Conservation (phyloP, 2,113 vertebrate species). For the Salvelinus fontinalis region DNA sequence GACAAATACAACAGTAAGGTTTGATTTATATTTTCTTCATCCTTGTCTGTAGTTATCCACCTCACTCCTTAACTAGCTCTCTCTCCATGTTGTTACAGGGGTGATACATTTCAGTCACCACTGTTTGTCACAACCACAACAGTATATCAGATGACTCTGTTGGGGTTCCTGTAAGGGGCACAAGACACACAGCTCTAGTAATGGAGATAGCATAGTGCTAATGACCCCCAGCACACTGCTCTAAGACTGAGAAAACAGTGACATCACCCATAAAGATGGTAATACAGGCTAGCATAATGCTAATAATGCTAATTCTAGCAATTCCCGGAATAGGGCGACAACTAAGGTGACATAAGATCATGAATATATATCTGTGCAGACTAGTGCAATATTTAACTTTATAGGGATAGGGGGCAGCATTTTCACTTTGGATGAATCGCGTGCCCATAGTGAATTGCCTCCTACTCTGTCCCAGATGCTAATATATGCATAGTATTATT, state of each 20-base stretch:
- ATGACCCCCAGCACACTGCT: not conserved
- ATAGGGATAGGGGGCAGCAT: too few species aligned
- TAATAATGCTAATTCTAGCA: too few species aligned
- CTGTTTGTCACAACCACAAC: conserved; percentile 42
- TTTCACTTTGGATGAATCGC: too few species aligned
- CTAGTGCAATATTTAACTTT: too few species aligned
- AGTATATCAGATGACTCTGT: conserved; percentile 22
- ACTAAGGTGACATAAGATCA: too few species aligned
- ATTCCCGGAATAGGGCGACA: too few species aligned
- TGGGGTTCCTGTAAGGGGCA: conserved; percentile 26
- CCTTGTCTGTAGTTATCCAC: not conserved
- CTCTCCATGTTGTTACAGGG: not conserved
- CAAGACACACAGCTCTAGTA: conserved; percentile 22
- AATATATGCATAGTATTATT: too few species aligned
- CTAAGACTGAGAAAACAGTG: not conserved
- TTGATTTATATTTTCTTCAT: not conserved
- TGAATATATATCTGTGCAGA: too few species aligned
- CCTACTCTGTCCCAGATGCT: too few species aligned
- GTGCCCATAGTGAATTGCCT: too few species aligned
- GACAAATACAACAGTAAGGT: too few species aligned
- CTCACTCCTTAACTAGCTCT: not conserved
- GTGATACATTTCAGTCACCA: conserved; percentile 57
- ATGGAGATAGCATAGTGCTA: conserved; percentile 18
- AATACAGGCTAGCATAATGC: not conserved
- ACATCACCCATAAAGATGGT: not conserved